These are phyloP conservation scores for Ancistrus triradiatus DNA, from an alignment of 2,113 vertebrate genomes.

Conservation along the genomic window DNA sequence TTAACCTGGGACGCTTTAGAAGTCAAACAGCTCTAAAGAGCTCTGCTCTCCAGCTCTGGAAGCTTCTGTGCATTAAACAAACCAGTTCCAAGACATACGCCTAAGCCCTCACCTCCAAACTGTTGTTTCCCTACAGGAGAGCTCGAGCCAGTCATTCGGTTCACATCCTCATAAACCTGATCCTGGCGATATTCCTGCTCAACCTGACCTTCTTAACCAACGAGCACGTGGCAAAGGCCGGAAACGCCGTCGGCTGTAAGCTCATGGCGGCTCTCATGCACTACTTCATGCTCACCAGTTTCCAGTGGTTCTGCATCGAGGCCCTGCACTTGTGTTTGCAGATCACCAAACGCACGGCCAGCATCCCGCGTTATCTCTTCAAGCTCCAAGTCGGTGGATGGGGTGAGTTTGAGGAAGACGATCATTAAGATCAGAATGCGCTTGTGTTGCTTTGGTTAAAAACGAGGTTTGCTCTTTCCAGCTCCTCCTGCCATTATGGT, in stretches of 20 bases:
- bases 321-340: constrained; percentile 78
- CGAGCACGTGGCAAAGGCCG: constrained; percentile 10
- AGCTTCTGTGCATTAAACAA: too few species aligned
- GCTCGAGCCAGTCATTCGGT: constrained; percentile 54
- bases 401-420: constrained; percentile 65
- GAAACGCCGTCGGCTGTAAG: constrained; percentile 38
- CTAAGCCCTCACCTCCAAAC: too few species aligned
- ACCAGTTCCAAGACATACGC: too few species aligned
- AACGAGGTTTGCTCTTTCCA: constrained; percentile 34
- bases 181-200: constrained; percentile 71
- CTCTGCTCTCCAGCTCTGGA: too few species aligned
- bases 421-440: background rate
- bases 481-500: constrained; percentile 48
- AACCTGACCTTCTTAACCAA: constrained; percentile 74
- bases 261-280: constrained; percentile 66
- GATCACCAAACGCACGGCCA: constrained; percentile 50
- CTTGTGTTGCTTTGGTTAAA: background rate
- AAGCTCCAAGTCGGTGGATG: constrained; percentile 72
- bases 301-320: constrained; percentile 76
- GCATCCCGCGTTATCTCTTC: constrained; percentile 60
- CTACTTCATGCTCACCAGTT: constrained; percentile 75
- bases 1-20: too few species aligned
- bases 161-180: constrained; percentile 67
- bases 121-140: constrained; percentile 55
- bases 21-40: too few species aligned